Conservation (phyloP, 2,888 invertebrate species). For the Cenopis cana region DNA sequence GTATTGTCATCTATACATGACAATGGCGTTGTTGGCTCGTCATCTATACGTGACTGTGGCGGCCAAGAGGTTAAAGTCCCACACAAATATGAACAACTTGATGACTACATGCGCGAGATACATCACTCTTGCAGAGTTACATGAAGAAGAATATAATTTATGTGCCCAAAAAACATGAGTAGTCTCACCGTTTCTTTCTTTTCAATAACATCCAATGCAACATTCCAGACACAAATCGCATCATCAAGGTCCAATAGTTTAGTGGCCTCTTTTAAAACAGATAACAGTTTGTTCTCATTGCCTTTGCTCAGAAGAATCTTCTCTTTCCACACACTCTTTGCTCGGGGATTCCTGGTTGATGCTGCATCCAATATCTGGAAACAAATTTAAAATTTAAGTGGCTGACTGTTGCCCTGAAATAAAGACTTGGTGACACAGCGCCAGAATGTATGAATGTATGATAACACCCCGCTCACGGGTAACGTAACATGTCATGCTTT, state of each 20-base stretch:
- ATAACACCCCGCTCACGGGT: too few species aligned
- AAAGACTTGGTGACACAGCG: too few species aligned
- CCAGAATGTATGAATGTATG: too few species aligned
- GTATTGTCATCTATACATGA: too few species aligned
- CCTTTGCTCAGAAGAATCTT: conserved; percentile 63
- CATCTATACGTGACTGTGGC: too few species aligned
- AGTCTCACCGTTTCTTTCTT: conserved; percentile 67
- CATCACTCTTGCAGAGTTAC: too few species aligned
- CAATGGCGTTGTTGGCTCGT: too few species aligned
- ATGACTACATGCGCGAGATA: too few species aligned
- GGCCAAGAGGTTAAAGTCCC: too few species aligned
- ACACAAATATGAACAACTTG: conserved; percentile 10
- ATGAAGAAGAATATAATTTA: not conserved
- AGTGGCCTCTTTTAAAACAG: conserved; percentile 65
- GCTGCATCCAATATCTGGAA: conserved; percentile 71
- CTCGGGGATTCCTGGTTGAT: conserved; percentile 60
- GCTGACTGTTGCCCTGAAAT: not conserved
- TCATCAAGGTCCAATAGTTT: conserved; percentile 66
- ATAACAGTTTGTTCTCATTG: conserved; percentile 70
- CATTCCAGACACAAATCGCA: conserved; percentile 67
- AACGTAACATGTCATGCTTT: too few species aligned
- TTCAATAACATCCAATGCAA: conserved; percentile 67
- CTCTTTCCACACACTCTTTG: conserved; percentile 69
- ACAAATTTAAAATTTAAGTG: conserved; percentile 2
- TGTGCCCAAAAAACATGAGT: not conserved